Evolutionary conservation across 1,140 invertebrate genomes (phyloP), one percentile per base, ranked within the genome.

Genomic region (Heliconius congener): DNA sequence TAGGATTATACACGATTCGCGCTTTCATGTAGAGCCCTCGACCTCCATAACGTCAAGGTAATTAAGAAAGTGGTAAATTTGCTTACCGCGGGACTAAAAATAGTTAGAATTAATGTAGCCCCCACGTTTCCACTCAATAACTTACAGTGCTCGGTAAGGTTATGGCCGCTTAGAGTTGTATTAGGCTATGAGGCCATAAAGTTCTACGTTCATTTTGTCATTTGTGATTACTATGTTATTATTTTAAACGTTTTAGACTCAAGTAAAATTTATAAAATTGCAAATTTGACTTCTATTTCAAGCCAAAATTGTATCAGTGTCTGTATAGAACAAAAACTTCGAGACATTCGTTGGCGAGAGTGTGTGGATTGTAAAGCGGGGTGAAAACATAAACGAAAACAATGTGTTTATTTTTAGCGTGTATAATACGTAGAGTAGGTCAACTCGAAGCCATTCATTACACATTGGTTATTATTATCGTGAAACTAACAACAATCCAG

Each of bases 61-160:
- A 86, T 86, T 84, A 86, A 79, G 50, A 37, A 37, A 79, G 82
- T 84, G 81, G 75, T 83, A 84, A 84, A 85, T 86, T 86, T 78
- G 83, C 75, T 81, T 77, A 77, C 72, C 23, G 76, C 37, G 27
- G 30, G 13, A 74, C 71, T 86, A 81, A 85, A 87, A 89, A 89
- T 88, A 88, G 82, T 73, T 50, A 27, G 19, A 23, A 39, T 79
- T 77, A 77, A 77, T 81, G 66, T 55, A 71, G 71, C 72, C 73
- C 50, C 57, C n/a, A 74, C 76, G 30, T 77, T 77, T 60, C 52
- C 72, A 75, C 46, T 71, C 70, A 71, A 73, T 72, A 74, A 74
- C 71, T 77, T 77, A 30, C 79, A 30, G 18, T 71, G 19, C 71
- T 39, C 27, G 39, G 70, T 72, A 73, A 52, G 76, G 76, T 57